phyloP scores from a whole-genome alignment of 2,888 invertebrate species.

The Microctonus hyperodae region DNA sequence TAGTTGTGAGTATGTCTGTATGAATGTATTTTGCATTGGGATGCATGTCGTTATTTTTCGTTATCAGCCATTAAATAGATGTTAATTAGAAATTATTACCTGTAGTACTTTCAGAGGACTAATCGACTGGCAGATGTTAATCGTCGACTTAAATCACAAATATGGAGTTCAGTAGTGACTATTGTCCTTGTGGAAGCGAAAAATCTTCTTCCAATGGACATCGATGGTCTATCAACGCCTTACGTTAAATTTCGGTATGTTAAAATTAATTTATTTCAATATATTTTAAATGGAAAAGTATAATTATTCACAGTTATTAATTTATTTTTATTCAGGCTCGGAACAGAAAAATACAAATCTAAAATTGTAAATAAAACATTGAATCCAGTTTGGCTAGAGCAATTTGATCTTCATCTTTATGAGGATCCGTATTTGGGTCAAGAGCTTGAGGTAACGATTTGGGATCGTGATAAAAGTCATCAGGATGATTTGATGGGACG shows the following conservation, averaged over 20 bases:
- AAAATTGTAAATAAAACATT: conserved; percentile 86
- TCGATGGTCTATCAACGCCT: conserved; percentile 89
- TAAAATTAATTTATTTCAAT: neutral
- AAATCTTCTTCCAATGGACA: conserved; percentile 86
- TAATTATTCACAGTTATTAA: too few relatives aligned
- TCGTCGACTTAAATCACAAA: conserved; percentile 88
- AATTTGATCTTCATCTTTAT: conserved; percentile 95
- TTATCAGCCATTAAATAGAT: neutral
- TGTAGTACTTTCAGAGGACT: conserved; percentile 82
- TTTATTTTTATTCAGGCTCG: conserved; percentile 79
- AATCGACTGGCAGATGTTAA: conserved; percentile 81
- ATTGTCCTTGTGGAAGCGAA: conserved; percentile 96
- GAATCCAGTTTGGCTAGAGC: conserved; percentile 94
- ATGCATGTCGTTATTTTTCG: neutral
- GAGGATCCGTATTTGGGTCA: conserved; percentile 85
- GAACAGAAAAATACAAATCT: conserved; percentile 97
- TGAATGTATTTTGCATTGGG: neutral
- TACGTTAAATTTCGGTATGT: conserved; percentile 90
- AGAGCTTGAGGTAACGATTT: conserved; percentile 88
- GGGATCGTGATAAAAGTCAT: conserved; percentile 86
- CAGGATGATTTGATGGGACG: conserved; percentile 88
- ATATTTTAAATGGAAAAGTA: too few relatives aligned
- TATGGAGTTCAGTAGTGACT: conserved; percentile 97
- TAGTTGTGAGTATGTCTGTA: neutral
- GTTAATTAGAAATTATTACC: conserved; percentile 42